Evolutionary conservation across 1,140 invertebrate genomes (phyloP), one percentile per base, ranked within the genome.

Genomic region (Musca vetustissima): DNA sequence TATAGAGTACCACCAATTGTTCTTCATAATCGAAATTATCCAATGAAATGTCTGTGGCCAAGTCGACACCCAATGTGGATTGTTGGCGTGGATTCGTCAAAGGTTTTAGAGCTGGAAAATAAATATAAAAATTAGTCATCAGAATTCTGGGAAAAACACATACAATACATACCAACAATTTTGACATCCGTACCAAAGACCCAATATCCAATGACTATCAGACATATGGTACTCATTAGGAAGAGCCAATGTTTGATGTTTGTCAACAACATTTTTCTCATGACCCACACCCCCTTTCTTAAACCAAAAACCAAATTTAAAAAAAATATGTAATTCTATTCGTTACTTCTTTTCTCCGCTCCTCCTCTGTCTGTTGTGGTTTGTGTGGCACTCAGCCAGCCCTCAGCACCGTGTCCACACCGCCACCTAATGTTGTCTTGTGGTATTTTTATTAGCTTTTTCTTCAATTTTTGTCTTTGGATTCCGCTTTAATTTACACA

Each of bases 1-100:
- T 98, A 83, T 98, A 98, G 72, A 98, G 93, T 47, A 98, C 87
- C 32, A 98, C 87, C 64, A 90, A 75, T 76, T 92, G 86, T 72
- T 91, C 87, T 65, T 87, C 85, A 61, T 76, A 80, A 48, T 81
- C 74, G n/a, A 73, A 79, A 68, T 66, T 49, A 65, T 64, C 66
- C 22, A 65, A 15, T 15, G 61, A 13, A 6, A 43, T 9, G 1
- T 1, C 36, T 9, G 6, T 43, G 11, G 1, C 1, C 36, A 7
- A 43, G 7, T 43, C 36, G 6, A 6, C 11, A 7, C 36, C 36
- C 36, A 43, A 43, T 15, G 22, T 9, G 3, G 9, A 24, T 32
- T 28, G 28, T 64, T 64, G 15, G 7, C 49, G 17, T 66, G 32
- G n/a, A 43, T 43, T 43, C 2, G 25, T 36, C 15, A 53, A 24